Evolutionary conservation across 2,888 invertebrate species (phyloP).

Genomic region (Entomobrya multifasciata): DNA sequence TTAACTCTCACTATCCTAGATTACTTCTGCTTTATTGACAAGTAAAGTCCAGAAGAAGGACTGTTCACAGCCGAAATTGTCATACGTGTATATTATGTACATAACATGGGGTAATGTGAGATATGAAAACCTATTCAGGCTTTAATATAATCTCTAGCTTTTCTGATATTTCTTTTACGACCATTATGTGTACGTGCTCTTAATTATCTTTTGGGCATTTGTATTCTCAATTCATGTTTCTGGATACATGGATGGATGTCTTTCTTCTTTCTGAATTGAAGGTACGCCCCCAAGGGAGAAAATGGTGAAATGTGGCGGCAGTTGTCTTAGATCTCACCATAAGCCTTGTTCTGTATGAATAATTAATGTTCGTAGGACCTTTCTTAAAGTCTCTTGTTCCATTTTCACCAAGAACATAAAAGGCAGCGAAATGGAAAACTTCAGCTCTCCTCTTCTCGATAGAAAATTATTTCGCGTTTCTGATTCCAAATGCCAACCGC

Average conservation of each 20-base stretch:
- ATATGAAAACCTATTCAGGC: not conserved
- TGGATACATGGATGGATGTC: not conserved
- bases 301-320: slow-evolving; percentile 59
- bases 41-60: slow-evolving; percentile 2
- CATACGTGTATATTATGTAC: not conserved
- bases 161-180: not conserved
- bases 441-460: not conserved
- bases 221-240: not conserved
- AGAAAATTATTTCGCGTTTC: slow-evolving; percentile 19
- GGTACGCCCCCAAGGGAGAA: slow-evolving; percentile 55
- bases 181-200: slow-evolving; percentile 20
- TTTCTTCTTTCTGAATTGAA: slow-evolving; percentile 26
- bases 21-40: slow-evolving; percentile 55
- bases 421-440: not conserved
- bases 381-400: slow-evolving; percentile 40
- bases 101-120: too few relatives aligned
- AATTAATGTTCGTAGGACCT: slow-evolving; percentile 64
- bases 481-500: slow-evolving; percentile 48
- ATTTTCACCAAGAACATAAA: slow-evolving; percentile 35
- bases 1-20: slow-evolving; percentile 34
- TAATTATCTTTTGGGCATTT: slow-evolving; percentile 15
- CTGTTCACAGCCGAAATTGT: slow-evolving; percentile 29
- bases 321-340: slow-evolving; percentile 70
- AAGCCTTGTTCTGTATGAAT: slow-evolving; percentile 70
- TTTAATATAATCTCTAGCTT: too few relatives aligned